Evolutionary conservation across 2,113 vertebrate genomes (phyloP).

Genomic region (Prionailurus viverrinus): DNA sequence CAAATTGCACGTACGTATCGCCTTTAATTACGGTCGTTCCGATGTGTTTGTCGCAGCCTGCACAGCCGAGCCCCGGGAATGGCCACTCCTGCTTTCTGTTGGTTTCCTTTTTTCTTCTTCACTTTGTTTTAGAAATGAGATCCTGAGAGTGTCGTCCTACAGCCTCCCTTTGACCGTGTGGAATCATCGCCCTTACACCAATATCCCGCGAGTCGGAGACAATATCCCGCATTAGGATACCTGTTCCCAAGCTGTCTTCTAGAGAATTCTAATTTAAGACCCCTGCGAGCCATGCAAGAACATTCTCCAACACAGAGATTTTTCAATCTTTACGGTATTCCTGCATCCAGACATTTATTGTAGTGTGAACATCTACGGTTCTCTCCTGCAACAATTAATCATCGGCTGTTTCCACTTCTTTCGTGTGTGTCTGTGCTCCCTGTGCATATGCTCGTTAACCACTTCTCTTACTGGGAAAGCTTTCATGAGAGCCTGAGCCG

Average conservation of each 20-base stretch:
- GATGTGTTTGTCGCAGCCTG: rapidly evolving
- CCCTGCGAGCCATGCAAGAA: no score
- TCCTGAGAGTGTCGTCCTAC: rapidly evolving
- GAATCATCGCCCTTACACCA: neutral
- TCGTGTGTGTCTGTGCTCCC: no score
- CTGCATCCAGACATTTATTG: neutral
- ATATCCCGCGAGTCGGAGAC: neutral
- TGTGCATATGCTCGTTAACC: rapidly evolving
- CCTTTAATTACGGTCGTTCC: neutral
- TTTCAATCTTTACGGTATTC: neutral
- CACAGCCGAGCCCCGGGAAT: rapidly evolving
- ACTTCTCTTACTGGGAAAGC: rapidly evolving
- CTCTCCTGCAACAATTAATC: neutral
- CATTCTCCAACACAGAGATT: no score
- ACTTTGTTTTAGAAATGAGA: neutral
- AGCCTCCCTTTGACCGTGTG: neutral
- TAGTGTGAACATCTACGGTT: neutral
- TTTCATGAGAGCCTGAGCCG: no score
- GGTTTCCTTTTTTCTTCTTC: neutral
- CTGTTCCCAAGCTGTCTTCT: neutral
- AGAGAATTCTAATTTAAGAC: neutral
- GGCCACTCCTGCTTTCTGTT: rapidly evolving
- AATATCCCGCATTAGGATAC: no score
- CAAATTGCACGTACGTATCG: rapidly evolving
- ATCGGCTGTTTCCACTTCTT: neutral